Evolutionary conservation across 1,140 invertebrate genomes (phyloP).

Genomic region (Drosophila navojoa): DNA sequence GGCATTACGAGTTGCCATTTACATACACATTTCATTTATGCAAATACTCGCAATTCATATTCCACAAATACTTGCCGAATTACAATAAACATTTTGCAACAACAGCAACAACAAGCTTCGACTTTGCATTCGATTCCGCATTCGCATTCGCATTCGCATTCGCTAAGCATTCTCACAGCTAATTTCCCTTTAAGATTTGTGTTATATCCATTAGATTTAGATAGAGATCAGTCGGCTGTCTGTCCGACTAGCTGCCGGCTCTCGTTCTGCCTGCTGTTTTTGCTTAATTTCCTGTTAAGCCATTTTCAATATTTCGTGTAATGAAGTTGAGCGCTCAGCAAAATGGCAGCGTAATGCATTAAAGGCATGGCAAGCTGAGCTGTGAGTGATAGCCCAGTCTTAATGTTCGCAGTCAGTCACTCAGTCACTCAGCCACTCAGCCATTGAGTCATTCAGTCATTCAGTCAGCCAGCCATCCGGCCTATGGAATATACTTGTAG

Average conservation of each 20-base stretch:
- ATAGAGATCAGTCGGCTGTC: constrained; percentile 24
- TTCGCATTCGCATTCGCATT: constrained; percentile 60
- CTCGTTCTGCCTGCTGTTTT: constrained; percentile 57
- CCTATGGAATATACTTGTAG: constrained; percentile 56
- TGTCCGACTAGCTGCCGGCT: constrained; percentile 14
- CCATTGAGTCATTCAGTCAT: constrained; percentile 41
- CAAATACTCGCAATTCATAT: constrained; percentile 82
- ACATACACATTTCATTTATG: constrained; percentile 83
- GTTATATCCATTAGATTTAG: constrained; percentile 52
- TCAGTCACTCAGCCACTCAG: constrained; percentile 21
- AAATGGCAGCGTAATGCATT: constrained; percentile 69
- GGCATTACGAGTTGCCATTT: constrained; percentile 78
- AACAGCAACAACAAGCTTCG: constrained; percentile 34
- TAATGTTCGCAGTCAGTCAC: constrained; percentile 21
- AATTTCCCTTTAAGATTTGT: constrained; percentile 78
- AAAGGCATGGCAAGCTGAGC: constrained; percentile 62
- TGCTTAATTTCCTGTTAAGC: constrained; percentile 80
- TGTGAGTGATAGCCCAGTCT: constrained; percentile 37
- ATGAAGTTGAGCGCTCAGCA: constrained; percentile 45
- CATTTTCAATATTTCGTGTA: constrained; percentile 69
- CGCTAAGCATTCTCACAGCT: constrained; percentile 74
- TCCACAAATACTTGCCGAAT: constrained; percentile 80
- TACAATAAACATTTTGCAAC: constrained; percentile 66
- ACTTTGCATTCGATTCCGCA: not conserved
- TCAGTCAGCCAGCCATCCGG: constrained; percentile 40